A percentile compares a stretch with the other conserved stretches of the same genome.
Evolutionary conservation across 1,140 invertebrate species (phyloP).

Genomic region (Macrobrachium nipponense): DNA sequence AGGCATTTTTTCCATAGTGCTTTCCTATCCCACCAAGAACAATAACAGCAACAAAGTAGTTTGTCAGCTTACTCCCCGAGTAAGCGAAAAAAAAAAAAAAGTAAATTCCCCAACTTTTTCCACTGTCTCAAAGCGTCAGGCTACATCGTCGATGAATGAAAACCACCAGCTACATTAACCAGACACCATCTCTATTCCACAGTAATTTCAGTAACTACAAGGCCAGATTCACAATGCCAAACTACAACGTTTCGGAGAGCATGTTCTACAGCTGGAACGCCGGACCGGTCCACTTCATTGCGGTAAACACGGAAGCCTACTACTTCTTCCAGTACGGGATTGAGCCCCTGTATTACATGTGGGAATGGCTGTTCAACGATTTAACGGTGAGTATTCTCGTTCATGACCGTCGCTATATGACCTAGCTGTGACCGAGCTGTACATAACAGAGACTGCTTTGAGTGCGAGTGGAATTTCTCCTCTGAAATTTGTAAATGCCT

Average conservation of each 20-base stretch:
- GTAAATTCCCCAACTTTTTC: too few relatives aligned
- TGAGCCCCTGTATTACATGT: constrained; percentile 86
- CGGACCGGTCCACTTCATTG: constrained; percentile 90
- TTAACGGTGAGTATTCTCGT: constrained; percentile 73
- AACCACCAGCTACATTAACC: neutral
- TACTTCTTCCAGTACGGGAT: constrained; percentile 92
- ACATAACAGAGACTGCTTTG: neutral
- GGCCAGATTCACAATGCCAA: constrained; percentile 71
- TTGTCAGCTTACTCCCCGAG: too few relatives aligned
- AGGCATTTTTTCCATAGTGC: too few relatives aligned
- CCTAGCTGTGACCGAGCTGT: neutral
- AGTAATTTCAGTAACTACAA: constrained; percentile 92
- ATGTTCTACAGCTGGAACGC: constrained; percentile 92
- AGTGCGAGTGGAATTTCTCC: too few relatives aligned
- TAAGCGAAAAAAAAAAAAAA: too few relatives aligned
- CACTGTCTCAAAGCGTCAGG: too few relatives aligned
- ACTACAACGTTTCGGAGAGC: constrained; percentile 67
- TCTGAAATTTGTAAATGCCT: too few relatives aligned
- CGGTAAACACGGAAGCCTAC: constrained; percentile 93
- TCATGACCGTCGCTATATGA: neutral
- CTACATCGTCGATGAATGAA: neutral
- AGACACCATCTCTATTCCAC: constrained; percentile 45
- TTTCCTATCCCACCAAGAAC: too few relatives aligned
- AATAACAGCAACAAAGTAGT: too few relatives aligned
- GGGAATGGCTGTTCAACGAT: constrained; percentile 89